Conservation (phyloP, 2,113 vertebrate species). For the Natator depressus region DNA sequence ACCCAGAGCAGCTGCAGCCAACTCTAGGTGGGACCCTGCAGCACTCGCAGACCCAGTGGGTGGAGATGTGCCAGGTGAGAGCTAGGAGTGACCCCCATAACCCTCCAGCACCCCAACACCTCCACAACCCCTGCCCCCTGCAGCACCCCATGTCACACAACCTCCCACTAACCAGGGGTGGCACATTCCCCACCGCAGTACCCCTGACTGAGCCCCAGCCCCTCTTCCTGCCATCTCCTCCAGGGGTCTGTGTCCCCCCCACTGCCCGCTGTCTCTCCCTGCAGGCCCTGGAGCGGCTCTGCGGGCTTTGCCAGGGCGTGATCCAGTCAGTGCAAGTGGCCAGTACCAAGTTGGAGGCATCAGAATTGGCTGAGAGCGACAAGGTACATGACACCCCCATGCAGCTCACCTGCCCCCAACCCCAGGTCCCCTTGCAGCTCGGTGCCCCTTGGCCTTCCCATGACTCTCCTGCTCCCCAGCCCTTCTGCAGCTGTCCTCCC, state of each 20-base stretch:
- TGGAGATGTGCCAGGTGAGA: conserved; percentile 83
- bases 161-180: neutral
- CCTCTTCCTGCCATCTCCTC: too few relatives aligned
- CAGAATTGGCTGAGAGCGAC: neutral
- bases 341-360: conserved; percentile 60
- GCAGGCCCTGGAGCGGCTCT: conserved; percentile 69
- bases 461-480: too few relatives aligned
- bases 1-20: conserved; percentile 82
- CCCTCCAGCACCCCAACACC: neutral
- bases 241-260: neutral
- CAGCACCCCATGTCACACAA: neutral
- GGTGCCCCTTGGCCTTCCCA: neutral
- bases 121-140: neutral
- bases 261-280: neutral
- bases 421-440: too few relatives aligned
- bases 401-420: neutral
- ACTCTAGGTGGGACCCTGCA: conserved; percentile 82
- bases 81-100: neutral
- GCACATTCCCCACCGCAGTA: neutral
- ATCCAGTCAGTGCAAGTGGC: conserved; percentile 63
- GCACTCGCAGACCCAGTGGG: conserved; percentile 84
- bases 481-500: too few relatives aligned
- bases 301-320: conserved; percentile 66
- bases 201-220: neutral
- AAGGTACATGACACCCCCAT: neutral